Conservation (phyloP, 2,113 vertebrate genomes). For the Turnix velox region DNA sequence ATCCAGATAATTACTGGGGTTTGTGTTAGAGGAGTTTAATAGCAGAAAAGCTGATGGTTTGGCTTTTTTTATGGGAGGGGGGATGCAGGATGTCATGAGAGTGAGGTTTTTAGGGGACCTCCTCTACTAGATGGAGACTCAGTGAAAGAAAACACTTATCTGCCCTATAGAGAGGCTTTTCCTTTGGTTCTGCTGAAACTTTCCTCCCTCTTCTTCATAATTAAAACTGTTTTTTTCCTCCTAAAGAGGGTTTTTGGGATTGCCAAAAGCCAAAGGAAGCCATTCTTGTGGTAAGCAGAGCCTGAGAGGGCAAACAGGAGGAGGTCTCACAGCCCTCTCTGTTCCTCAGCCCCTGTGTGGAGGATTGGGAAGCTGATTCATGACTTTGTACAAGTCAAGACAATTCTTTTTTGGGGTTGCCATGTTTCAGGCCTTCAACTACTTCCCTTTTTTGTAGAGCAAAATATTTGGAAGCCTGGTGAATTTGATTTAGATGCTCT, state of each 20-base stretch:
- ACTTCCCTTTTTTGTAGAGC: accelerated
- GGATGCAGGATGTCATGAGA: neutral
- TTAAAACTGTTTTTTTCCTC: neutral
- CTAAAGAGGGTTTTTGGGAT: neutral
- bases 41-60: accelerated
- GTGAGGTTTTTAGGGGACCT: neutral
- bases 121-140: accelerated
- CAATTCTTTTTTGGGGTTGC: no score
- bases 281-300: neutral
- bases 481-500: no score
- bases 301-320: neutral
- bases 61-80: no score
- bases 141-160: accelerated
- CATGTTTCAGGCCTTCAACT: neutral
- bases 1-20: neutral
- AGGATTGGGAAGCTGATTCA: neutral
- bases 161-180: neutral
- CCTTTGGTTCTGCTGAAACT: neutral
- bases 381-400: accelerated
- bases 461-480: neutral
- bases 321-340: neutral
- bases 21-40: accelerated
- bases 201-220: neutral
- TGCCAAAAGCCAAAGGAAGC: neutral
- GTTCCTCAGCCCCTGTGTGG: neutral